Base-by-base conservation (phyloP, 2,888 invertebrate species). In the Volucella zonaria region DNA sequence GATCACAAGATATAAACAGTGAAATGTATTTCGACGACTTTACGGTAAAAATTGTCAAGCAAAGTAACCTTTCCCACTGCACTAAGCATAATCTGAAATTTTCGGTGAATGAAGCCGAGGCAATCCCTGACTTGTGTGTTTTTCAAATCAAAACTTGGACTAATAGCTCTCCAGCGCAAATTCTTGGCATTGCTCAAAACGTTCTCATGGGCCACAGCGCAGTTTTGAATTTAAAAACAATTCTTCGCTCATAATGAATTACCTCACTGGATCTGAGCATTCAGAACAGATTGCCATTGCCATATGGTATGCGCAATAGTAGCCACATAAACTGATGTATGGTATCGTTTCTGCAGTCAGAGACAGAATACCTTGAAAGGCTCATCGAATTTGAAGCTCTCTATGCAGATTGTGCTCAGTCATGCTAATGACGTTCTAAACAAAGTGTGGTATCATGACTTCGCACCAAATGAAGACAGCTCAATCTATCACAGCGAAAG, bases 391-490 rank as follows among this genome's bases (percentile, higher is more conserved):
- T 87, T 92, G 71, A 90, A 92, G 74, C 89, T 92, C 74, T 91
- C 92, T 1, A 90, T 92, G 89, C 91, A 92, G 87, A 90, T 92
- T 73, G 90, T 92, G 0, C 82, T 92, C 15, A 90, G 88, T 74
- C 90, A 92, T 87, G 92, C 90, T 2, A 91, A 92, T 86, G 90
- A 92, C 87, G 90, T 92, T 70, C 89, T 92, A 14, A 92, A 92
- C 82, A 92, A 92, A 87, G n/a, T 90, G 92, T 81, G 92, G 92
- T 79, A 92, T 92, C 15, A 91, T 92, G 88, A 92, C 92, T 6
- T 92, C 92, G 38, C 92, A 92, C 89, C 92, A 92, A 89, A 92
- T 92, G 90, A 92, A 92, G 82, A 91, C 90, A 87, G 91, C 92
- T 23, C 92, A 91, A 42, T 90, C 90, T 62, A 89, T 89, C 15